phyloP scores from a whole-genome alignment of 2,888 invertebrate genomes.

The Sialis fuliginosa region DNA sequence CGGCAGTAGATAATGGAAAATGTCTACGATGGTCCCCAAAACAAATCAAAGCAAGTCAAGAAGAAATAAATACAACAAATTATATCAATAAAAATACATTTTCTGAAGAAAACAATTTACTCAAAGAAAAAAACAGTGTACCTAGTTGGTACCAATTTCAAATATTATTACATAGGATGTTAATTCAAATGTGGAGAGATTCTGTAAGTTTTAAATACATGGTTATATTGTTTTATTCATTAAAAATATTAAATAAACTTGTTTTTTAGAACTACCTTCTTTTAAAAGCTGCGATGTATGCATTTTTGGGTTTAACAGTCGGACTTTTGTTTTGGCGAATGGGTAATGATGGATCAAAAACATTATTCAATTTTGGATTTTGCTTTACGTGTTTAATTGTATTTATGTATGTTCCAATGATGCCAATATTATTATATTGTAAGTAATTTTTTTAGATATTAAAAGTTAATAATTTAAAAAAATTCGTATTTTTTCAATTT shows the following conservation, averaged over 20 bases:
- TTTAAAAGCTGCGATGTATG: slow-evolving; percentile 47
- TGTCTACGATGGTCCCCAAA: slow-evolving; percentile 29
- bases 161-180: slow-evolving; percentile 48
- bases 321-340: slow-evolving; percentile 53
- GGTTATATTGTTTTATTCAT: not conserved
- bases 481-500: not conserved
- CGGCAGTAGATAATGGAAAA: slow-evolving; percentile 46
- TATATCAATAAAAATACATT: slow-evolving; percentile 19
- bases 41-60: slow-evolving; percentile 11
- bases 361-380: slow-evolving; percentile 70
- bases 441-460: slow-evolving; percentile 23
- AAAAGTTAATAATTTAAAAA: not conserved
- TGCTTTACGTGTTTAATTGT: slow-evolving; percentile 63
- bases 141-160: slow-evolving; percentile 48
- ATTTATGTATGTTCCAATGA: slow-evolving; percentile 66
- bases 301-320: slow-evolving; percentile 48
- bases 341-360: slow-evolving; percentile 66
- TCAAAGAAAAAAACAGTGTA: slow-evolving; percentile 16
- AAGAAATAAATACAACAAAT: slow-evolving; percentile 12
- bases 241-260: not conserved
- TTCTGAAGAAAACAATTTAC: slow-evolving; percentile 20
- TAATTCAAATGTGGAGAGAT: slow-evolving; percentile 58
- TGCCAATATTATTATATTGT: slow-evolving; percentile 67
- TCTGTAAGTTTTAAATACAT: slow-evolving; percentile 29
- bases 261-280: slow-evolving; percentile 45